A percentile compares a stretch with the other conserved stretches of the same genome.
These are phyloP conservation scores for Andricus curvator DNA, from an alignment of 2,888 invertebrate species.

Conservation along the genomic window DNA sequence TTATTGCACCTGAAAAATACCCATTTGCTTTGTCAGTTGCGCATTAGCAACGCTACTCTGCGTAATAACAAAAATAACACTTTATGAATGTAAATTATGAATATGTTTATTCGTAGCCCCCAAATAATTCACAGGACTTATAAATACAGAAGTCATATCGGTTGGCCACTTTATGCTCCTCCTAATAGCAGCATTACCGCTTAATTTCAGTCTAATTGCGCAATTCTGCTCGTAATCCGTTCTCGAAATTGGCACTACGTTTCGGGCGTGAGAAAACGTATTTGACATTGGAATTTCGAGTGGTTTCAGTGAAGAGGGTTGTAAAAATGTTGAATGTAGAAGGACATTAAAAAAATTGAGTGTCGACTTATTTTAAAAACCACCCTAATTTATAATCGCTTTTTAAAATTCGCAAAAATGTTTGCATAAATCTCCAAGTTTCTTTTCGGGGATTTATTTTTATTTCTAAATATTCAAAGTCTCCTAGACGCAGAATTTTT, in stretches of 20 bases:
- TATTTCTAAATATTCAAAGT: too few species aligned
- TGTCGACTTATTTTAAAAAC: neutral
- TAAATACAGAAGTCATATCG: neutral
- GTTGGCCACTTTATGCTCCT: slow-evolving; percentile 11
- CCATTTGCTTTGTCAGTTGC: neutral
- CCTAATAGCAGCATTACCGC: neutral
- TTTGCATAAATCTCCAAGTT: too few species aligned
- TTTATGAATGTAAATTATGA: neutral
- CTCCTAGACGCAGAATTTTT: too few species aligned
- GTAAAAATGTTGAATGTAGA: neutral
- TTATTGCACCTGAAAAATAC: neutral
- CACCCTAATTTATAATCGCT: neutral
- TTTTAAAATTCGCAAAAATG: neutral
- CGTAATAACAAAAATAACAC: neutral
- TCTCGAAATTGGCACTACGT: slow-evolving; percentile 29
- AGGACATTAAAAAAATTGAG: neutral
- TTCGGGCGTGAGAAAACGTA: neutral
- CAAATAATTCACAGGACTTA: neutral
- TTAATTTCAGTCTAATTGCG: slow-evolving; percentile 33
- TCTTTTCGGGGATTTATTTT: too few species aligned
- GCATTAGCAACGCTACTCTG: neutral
- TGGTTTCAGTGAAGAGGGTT: neutral
- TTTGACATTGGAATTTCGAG: slow-evolving; percentile 1
- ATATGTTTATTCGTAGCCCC: too few species aligned
- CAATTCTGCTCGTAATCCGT: slow-evolving; percentile 32